phyloP scores from a whole-genome alignment of 2,888 invertebrate genomes.

The Calliphora vomitoria region DNA sequence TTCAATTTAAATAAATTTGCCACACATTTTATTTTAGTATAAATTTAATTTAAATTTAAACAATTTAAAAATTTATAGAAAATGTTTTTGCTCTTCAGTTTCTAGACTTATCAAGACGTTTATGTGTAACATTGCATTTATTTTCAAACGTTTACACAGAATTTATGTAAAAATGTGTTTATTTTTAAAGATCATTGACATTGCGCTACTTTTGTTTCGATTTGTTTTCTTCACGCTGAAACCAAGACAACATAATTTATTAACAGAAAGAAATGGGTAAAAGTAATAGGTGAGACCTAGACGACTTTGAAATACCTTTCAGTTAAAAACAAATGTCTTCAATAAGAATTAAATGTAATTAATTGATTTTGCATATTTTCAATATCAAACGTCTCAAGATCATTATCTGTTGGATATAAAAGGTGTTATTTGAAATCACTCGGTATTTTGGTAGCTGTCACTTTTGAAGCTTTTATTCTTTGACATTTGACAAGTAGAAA shows the following conservation, averaged over 20 bases:
- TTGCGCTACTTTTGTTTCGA: conserved; percentile 58
- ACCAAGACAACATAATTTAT: conserved; percentile 3
- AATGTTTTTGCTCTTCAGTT: background rate
- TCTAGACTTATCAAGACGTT: background rate
- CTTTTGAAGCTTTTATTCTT: too few species aligned
- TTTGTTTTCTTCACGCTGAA: background rate
- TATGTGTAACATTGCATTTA: background rate
- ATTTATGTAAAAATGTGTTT: conserved; percentile 48
- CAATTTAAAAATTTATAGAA: background rate
- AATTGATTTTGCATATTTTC: too few species aligned
- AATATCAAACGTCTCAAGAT: too few species aligned
- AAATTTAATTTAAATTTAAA: background rate
- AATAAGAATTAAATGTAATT: background rate
- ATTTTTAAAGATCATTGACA: conserved; percentile 72
- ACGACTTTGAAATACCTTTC: background rate
- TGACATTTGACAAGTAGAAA: too few species aligned
- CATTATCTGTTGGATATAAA: too few species aligned
- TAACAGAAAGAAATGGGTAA: background rate
- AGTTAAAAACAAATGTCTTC: too few species aligned
- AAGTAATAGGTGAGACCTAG: background rate
- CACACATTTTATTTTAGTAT: background rate
- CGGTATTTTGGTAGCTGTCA: too few species aligned
- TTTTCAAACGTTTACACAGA: background rate
- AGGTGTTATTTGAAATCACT: too few species aligned
- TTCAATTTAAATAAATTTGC: background rate